Evolutionary conservation across 2,113 vertebrate species (phyloP).

Genomic region (Brienomyrus brachyistius): DNA sequence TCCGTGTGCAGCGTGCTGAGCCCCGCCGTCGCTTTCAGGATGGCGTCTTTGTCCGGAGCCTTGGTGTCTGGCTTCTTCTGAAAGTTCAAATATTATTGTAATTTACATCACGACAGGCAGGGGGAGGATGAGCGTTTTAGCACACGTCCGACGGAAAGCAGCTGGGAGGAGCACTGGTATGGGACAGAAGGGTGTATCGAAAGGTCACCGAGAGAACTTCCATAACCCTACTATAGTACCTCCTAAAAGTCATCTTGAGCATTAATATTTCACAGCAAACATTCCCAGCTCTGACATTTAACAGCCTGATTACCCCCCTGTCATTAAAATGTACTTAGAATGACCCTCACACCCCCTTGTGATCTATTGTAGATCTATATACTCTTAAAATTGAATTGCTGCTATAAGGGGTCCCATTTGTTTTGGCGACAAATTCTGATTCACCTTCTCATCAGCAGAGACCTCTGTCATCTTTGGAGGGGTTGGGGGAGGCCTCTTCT

Average conservation of each 20-base stretch:
- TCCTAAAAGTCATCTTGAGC: neutral
- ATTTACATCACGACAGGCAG: neutral
- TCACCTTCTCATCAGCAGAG: conserved; percentile 84
- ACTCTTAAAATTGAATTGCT: neutral
- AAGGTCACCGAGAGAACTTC: neutral
- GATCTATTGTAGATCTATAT: neutral
- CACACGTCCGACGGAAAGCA: neutral
- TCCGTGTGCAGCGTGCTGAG: conserved; percentile 73
- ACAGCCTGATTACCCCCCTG: neutral
- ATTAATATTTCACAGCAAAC: neutral
- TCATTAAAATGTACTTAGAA: neutral
- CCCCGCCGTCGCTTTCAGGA: conserved; percentile 78
- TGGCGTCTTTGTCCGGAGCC: conserved; percentile 91
- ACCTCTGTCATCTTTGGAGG: conserved; percentile 83
- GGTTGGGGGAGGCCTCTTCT: conserved; percentile 71
- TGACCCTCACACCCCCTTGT: neutral
- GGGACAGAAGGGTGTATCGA: neutral
- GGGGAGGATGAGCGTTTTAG: neutral
- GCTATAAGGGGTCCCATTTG: neutral
- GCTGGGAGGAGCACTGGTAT: neutral
- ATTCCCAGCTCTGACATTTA: neutral
- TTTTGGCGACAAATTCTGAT: neutral
- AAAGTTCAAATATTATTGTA: conserved; percentile 5
- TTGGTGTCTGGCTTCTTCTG: conserved; percentile 94
- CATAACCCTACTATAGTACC: neutral